These are phyloP conservation scores for Dicyrtoma fusca DNA, from an alignment of 2,888 invertebrate species.

Conservation along the genomic window DNA sequence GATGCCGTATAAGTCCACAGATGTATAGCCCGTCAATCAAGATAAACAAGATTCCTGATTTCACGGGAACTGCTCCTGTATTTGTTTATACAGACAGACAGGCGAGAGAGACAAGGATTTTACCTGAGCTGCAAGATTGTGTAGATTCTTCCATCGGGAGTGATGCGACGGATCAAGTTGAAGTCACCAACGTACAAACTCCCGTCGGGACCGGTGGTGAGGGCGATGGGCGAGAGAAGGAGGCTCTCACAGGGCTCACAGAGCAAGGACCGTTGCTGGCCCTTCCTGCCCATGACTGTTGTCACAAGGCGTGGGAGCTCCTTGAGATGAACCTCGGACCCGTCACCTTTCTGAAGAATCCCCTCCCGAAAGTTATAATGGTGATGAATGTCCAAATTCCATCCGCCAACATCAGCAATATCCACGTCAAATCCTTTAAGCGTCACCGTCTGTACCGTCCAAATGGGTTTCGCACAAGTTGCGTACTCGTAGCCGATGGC, in stretches of 20 bases:
- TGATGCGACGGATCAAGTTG: slow-evolving; percentile 87
- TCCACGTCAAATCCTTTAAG: slow-evolving; percentile 95
- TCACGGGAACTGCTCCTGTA: background rate
- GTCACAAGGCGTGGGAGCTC: slow-evolving; percentile 85
- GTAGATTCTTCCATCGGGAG: slow-evolving; percentile 81
- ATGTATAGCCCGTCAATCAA: slow-evolving; percentile 5
- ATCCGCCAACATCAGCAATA: slow-evolving; percentile 95
- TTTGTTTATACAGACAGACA: slow-evolving; percentile 1
- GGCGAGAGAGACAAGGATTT: slow-evolving; percentile 46
- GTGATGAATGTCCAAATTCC: slow-evolving; percentile 98
- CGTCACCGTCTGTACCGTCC: slow-evolving; percentile 93
- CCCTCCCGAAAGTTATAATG: slow-evolving; percentile 99
- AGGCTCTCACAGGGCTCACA: slow-evolving; percentile 86
- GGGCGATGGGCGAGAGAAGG: slow-evolving; percentile 87
- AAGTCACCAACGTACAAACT: slow-evolving; percentile 96
- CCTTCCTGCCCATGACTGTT: slow-evolving; percentile 85
- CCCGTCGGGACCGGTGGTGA: slow-evolving; percentile 95
- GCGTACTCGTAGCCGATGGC: slow-evolving; percentile 92
- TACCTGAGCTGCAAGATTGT: slow-evolving; percentile 86
- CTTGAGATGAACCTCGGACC: slow-evolving; percentile 90
- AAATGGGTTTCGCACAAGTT: slow-evolving; percentile 82
- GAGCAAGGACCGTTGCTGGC: slow-evolving; percentile 79
- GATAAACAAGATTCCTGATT: slow-evolving; percentile 21
- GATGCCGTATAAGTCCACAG: too few relatives aligned
- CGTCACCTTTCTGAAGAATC: slow-evolving; percentile 96